Percentiles rank a stretch among this genome's conserved stretches.
Conservation (phyloP, 2,888 invertebrate genomes). For the Cynaeus angustus region DNA sequence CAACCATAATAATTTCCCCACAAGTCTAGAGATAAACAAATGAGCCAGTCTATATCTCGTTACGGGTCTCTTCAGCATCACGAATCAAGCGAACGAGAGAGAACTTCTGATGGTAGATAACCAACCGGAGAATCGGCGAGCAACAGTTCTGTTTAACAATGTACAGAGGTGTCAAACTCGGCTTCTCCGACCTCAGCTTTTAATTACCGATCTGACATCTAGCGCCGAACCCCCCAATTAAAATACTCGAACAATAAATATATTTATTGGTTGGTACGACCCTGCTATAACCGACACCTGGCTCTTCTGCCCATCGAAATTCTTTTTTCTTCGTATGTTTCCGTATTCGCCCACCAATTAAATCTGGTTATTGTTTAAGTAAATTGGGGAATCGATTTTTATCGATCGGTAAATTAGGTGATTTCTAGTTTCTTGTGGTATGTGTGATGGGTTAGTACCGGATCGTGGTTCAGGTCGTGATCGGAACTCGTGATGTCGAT, state of each 20-base stretch:
- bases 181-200: slow-evolving; percentile 70
- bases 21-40: slow-evolving; percentile 69
- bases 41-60: slow-evolving; percentile 69
- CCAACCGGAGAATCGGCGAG: slow-evolving; percentile 62
- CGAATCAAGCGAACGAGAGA: slow-evolving; percentile 64
- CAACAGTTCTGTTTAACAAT: slow-evolving; percentile 69
- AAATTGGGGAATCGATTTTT: slow-evolving; percentile 18
- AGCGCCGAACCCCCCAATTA: slow-evolving; percentile 70
- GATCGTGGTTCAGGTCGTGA: slow-evolving; percentile 62
- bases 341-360: slow-evolving; percentile 23
- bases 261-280: slow-evolving; percentile 49
- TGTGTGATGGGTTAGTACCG: slow-evolving; percentile 54
- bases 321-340: slow-evolving; percentile 5
- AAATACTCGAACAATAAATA: slow-evolving; percentile 70
- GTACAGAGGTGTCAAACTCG: slow-evolving; percentile 71
- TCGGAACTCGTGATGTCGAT: slow-evolving; percentile 69
- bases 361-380: slow-evolving; percentile 22
- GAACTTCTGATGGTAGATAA: slow-evolving; percentile 63
- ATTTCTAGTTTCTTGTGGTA: slow-evolving; percentile 17
- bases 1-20: slow-evolving; percentile 68
- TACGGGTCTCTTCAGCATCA: slow-evolving; percentile 67
- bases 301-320: slow-evolving; percentile 10
- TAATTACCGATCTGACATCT: slow-evolving; percentile 71
- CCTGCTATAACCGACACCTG: slow-evolving; percentile 37
- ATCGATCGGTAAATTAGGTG: slow-evolving; percentile 15